Percentiles rank a stretch among this genome's conserved stretches.
phyloP scores from a whole-genome alignment of 1,140 invertebrate genomes.

The Stenopsyche tienmushanensis region DNA sequence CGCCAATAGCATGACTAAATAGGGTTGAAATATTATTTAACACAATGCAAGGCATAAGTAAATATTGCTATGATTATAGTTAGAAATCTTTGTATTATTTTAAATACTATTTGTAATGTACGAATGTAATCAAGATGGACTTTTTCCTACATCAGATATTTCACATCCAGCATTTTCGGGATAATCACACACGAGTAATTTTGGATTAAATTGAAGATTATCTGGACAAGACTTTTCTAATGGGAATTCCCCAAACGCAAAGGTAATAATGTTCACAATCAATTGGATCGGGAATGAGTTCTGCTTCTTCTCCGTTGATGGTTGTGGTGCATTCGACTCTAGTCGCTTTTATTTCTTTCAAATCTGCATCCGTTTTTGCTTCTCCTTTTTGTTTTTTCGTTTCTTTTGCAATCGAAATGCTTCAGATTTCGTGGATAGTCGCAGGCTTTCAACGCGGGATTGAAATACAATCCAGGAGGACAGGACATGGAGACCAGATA shows the following conservation, averaged over 20 bases:
- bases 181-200: slow-evolving; percentile 46
- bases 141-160: neutral
- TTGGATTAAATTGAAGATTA: slow-evolving; percentile 45
- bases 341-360: neutral
- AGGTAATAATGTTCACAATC: slow-evolving; percentile 41
- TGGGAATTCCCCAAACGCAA: slow-evolving; percentile 29
- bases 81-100: too few relatives aligned
- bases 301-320: neutral
- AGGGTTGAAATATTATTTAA: too few relatives aligned
- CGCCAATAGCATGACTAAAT: too few relatives aligned
- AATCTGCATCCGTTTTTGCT: neutral
- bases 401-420: too few relatives aligned
- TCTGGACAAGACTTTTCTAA: slow-evolving; percentile 43
- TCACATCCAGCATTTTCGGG: slow-evolving; percentile 42
- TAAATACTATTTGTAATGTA: too few relatives aligned
- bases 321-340: neutral
- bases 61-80: too few relatives aligned
- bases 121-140: too few relatives aligned
- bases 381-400: slow-evolving; percentile 3
- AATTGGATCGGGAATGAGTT: slow-evolving; percentile 29
- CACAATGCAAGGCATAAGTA: too few relatives aligned
- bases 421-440: too few relatives aligned
- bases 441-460: slow-evolving; percentile 11
- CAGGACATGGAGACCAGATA: slow-evolving; percentile 53
- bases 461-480: slow-evolving; percentile 50